Conservation (phyloP, 2,797 vertebrate genomes). For the Falco biarmicus region DNA sequence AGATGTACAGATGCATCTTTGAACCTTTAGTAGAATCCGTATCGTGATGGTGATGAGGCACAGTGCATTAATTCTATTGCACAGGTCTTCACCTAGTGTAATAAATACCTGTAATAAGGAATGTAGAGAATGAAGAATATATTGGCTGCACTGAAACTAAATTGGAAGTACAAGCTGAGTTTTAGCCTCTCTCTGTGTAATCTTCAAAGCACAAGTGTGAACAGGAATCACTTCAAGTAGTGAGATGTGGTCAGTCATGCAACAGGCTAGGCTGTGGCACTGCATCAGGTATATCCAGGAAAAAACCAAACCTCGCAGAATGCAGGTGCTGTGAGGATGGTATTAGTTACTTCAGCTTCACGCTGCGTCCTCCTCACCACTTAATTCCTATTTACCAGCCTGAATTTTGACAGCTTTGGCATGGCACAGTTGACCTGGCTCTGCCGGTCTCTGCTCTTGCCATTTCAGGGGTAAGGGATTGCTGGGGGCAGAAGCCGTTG, state of each 20-base stretch:
- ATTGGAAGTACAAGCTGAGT: not conserved
- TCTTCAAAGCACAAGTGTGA: not conserved
- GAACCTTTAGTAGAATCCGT: not conserved
- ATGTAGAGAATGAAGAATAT: not conserved
- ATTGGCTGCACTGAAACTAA: not conserved
- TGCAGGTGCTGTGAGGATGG: not conserved
- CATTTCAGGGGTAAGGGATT: not conserved
- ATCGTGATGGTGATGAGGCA: not conserved
- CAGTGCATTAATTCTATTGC: not conserved
- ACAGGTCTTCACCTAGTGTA: not conserved
- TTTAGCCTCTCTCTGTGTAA: not conserved
- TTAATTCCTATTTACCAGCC: accelerated
- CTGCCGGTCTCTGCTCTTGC: not conserved
- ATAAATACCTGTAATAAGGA: not conserved
- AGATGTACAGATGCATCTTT: not conserved
- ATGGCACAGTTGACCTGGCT: accelerated
- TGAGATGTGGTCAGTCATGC: not conserved
- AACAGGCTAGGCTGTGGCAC: not conserved
- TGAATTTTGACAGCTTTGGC: not conserved
- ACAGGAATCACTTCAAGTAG: not conserved
- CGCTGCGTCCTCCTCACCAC: not conserved
- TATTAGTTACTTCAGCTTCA: not conserved
- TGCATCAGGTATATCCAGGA: not conserved
- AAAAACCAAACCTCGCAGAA: not conserved
- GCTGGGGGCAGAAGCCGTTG: accelerated